Base-by-base conservation (phyloP, 1,140 invertebrate species). In the Asbolus verrucosus region DNA sequence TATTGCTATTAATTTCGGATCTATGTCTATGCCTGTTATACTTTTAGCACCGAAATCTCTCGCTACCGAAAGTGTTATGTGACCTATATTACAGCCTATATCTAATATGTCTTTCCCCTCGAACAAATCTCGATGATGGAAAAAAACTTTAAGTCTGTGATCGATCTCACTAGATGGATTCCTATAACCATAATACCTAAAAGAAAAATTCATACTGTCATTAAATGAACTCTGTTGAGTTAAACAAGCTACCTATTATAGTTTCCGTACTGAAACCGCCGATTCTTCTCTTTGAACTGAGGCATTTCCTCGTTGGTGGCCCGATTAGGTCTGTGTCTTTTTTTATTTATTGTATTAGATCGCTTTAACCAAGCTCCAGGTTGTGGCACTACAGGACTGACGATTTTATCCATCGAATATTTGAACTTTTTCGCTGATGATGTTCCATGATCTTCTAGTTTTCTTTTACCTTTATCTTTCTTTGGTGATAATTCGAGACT, bases 51-150 rank as follows among this genome's bases (percentile, higher is more conserved):
- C 84, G 78, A 94, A 91, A 76, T 96, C 91, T 70, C 92, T 86
- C 0, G 95, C 97, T 46, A 99, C 85, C 0, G 90, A 90, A 13
- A 93, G 84, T 1, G 97, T 97, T 41, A 99, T 88, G 79, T 97
- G 93, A 1, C 98, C 98, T 73, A 96, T 92, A 85, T 99, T 99
- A 81, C 98, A 99, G 6, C 98, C 98, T 79, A 99, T 94, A 79
- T 99, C 98, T 33, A 99, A 84, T 15, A 99, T 90, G 82, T 96
- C 92, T 82, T 96, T 98, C 8, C 90, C 89, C 70, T 90, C 84
- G 81, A 99, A 98, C 78, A 98, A 86, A 74, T 97, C 91, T 38
- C 87, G 83, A 70, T 93, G 89, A 69, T 89, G 86, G 36, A 86
- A 85, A 74, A 99, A 92, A 54, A 91, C 89, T 71, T 88, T 87